Percentiles rank a stretch among this genome's conserved stretches.
These are phyloP conservation scores for Cancer borealis DNA, from an alignment of 2,888 invertebrate species.

Conservation along the genomic window DNA sequence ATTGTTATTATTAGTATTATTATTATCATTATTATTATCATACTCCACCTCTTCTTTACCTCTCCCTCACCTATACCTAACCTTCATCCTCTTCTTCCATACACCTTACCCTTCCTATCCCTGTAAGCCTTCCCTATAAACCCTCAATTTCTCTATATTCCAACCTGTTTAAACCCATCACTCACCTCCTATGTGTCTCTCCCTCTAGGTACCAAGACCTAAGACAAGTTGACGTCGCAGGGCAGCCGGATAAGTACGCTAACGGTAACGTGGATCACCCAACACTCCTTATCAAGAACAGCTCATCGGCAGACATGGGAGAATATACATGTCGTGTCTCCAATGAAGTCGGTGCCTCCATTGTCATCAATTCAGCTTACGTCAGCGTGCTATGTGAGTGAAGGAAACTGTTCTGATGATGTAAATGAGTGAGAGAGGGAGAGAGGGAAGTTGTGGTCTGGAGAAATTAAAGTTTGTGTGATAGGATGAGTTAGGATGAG, in stretches of 20 bases:
- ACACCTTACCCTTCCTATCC: background rate
- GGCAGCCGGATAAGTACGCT: slow-evolving; percentile 84
- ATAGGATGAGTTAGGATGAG: too few relatives aligned
- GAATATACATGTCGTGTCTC: slow-evolving; percentile 90
- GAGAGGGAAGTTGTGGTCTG: background rate
- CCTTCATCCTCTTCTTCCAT: background rate
- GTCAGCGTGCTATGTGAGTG: slow-evolving; percentile 92
- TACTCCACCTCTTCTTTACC: background rate
- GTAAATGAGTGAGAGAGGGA: background rate
- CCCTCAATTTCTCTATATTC: background rate
- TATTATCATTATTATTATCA: background rate
- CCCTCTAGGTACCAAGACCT: slow-evolving; percentile 79
- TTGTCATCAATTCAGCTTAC: slow-evolving; percentile 86
- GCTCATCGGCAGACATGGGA: slow-evolving; percentile 89
- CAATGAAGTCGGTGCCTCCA: slow-evolving; percentile 88
- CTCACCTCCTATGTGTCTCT: background rate
- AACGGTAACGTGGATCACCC: slow-evolving; percentile 89
- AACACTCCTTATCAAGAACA: slow-evolving; percentile 88
- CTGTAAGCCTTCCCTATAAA: background rate
- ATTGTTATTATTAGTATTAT: background rate
- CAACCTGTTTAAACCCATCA: background rate
- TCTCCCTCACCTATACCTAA: background rate
- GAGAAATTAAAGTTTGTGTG: too few relatives aligned
- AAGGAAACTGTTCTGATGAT: background rate
- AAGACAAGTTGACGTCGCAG: slow-evolving; percentile 78